These are phyloP conservation scores for Numenius phaeopus DNA, from an alignment of 2,797 vertebrate genomes.

Conservation along the genomic window DNA sequence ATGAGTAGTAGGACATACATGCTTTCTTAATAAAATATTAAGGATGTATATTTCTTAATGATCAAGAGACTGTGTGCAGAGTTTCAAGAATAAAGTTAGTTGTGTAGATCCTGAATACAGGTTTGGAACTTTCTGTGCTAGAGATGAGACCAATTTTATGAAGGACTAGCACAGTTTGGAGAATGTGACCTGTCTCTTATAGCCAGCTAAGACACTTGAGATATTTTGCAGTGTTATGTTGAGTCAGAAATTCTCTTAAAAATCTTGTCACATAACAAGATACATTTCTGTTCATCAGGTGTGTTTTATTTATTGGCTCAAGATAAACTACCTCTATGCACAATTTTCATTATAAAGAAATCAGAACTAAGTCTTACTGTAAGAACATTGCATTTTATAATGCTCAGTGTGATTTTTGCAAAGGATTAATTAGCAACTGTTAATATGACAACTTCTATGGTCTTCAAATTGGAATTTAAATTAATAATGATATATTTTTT, in stretches of 20 bases:
- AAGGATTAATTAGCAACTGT: not conserved
- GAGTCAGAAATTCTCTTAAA: not conserved
- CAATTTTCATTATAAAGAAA: not conserved
- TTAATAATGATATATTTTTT: not conserved
- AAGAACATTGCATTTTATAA: not conserved
- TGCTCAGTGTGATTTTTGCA: not conserved
- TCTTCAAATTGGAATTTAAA: not conserved
- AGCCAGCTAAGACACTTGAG: not conserved
- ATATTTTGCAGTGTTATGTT: not conserved
- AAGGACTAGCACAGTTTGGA: not conserved
- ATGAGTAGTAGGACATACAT: not conserved
- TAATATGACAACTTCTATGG: not conserved
- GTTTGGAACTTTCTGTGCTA: not conserved
- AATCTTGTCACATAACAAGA: not conserved
- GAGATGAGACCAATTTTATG: not conserved
- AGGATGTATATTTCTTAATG: not conserved
- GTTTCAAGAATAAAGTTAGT: not conserved
- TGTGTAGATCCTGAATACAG: not conserved
- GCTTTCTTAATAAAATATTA: not conserved
- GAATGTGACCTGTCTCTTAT: not conserved
- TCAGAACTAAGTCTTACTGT: not conserved
- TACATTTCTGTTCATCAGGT: not conserved
- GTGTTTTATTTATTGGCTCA: not conserved
- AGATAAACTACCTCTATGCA: not conserved
- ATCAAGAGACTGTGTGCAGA: not conserved